Evolutionary conservation across 2,888 invertebrate genomes (phyloP).

Genomic region (Ichneumon xanthorius): DNA sequence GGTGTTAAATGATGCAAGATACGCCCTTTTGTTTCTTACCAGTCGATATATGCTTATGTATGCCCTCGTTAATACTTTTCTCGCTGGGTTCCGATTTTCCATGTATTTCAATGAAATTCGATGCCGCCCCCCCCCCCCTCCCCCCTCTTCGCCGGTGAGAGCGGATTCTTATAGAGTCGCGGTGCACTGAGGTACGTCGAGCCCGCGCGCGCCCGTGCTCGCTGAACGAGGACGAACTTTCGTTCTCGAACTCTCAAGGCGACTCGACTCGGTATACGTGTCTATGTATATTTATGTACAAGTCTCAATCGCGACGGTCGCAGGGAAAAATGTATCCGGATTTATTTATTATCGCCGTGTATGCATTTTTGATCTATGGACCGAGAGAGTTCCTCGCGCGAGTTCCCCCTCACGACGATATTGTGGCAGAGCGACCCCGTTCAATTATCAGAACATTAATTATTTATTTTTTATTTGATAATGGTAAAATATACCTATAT

Average conservation of each 20-base stretch:
- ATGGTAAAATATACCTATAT: neutral
- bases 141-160: constrained; percentile 38
- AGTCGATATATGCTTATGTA: neutral
- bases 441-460: neutral
- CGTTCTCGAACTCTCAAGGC: constrained; percentile 67
- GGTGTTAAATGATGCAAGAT: neutral
- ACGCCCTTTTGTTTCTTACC: neutral
- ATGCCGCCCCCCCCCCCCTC: neutral
- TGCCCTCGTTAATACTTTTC: neutral
- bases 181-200: constrained; percentile 29
- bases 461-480: neutral
- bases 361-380: constrained; percentile 13
- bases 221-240: constrained; percentile 66
- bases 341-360: constrained; percentile 52
- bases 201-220: constrained; percentile 30
- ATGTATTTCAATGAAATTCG: constrained; percentile 45
- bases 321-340: constrained; percentile 41
- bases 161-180: constrained; percentile 57
- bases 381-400: constrained; percentile 6
- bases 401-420: constrained; percentile 2
- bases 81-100: constrained; percentile 1
- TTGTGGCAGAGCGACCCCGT: no score
- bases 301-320: constrained; percentile 22
- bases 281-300: constrained; percentile 20
- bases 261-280: constrained; percentile 51